Evolutionary conservation across 2,113 vertebrate species (phyloP), one percentile per base, ranked within the genome.

Genomic region (Grammomys surdaster): DNA sequence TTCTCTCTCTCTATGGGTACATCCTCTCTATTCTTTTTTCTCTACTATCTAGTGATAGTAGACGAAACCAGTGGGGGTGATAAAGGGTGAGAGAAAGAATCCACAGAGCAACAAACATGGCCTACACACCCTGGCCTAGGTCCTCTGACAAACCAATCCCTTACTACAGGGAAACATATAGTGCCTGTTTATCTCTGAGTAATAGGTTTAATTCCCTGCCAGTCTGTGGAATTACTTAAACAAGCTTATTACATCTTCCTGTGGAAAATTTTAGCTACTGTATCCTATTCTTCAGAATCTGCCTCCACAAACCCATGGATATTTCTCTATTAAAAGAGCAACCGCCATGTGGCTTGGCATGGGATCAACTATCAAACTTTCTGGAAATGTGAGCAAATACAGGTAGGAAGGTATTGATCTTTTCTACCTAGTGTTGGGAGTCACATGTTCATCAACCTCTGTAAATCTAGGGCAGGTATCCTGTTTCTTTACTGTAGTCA

Each of bases 361-460:
- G 10, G 26, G 0, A 1, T 0, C 16, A 2, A 7, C 20, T 54
- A 36, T 56, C 56, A n/a, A 69, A 40, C 1, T 65, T 16, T 3
- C 24, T 12, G 5, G 72, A 54, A 28, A 80, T 48, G 19, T 84
- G 36, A 82, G 13, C 31, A 56, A 63, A 28, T 75, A 75, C 65
- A 58, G 60, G 54, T 58, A 46, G 31, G 16, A 78, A 72, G n/a
- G 89, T 72, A 31, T 26, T 84, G 58, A 11, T 72, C 63, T 77
- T 63, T n/a, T 77, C 75, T 46, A n/a, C 40, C 20, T 3, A 31
- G 43, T n/a, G 17, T 28, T 40, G 20, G 5, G 24, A 76, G n/a
- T 93, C 40, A 48, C 73, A 56, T 26, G 58, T 80, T 65, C 19
- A 90, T 43, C 46, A 19, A 82, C 10, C 2, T 7, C 31, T 46